Evolutionary conservation across 2,113 vertebrate species (phyloP).

Genomic region (Acanthisitta chloris): DNA sequence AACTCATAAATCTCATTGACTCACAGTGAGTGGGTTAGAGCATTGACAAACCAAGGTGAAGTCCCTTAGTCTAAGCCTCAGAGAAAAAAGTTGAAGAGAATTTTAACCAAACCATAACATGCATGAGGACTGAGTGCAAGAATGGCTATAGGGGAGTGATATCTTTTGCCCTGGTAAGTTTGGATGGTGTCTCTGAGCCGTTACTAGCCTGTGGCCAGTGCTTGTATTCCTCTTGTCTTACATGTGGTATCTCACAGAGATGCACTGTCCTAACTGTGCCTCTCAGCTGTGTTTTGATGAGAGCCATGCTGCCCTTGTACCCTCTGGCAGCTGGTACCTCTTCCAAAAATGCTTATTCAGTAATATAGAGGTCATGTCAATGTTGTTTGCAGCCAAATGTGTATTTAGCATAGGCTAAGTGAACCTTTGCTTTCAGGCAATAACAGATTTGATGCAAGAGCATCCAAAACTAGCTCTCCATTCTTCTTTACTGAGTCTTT

Average conservation of each 20-base stretch:
- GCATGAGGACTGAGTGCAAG: background rate
- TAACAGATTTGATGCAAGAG: background rate
- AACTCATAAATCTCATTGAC: background rate
- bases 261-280: background rate
- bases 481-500: background rate
- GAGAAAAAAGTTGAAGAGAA: background rate
- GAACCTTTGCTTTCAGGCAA: background rate
- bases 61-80: background rate
- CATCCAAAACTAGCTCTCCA: background rate
- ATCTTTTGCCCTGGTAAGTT: background rate
- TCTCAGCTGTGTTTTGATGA: background rate
- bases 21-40: background rate
- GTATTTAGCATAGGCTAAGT: background rate
- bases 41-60: background rate
- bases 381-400: background rate
- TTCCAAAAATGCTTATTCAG: slow-evolving; percentile 8
- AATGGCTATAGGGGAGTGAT: background rate
- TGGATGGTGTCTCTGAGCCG: background rate
- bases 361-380: background rate
- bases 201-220: background rate
- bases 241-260: background rate
- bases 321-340: background rate
- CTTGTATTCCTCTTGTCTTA: background rate
- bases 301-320: background rate
- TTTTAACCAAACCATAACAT: background rate